Evolutionary conservation across 2,888 invertebrate species (phyloP), one percentile per base, ranked within the genome.

Genomic region (Lordiphosa fenestrarum): DNA sequence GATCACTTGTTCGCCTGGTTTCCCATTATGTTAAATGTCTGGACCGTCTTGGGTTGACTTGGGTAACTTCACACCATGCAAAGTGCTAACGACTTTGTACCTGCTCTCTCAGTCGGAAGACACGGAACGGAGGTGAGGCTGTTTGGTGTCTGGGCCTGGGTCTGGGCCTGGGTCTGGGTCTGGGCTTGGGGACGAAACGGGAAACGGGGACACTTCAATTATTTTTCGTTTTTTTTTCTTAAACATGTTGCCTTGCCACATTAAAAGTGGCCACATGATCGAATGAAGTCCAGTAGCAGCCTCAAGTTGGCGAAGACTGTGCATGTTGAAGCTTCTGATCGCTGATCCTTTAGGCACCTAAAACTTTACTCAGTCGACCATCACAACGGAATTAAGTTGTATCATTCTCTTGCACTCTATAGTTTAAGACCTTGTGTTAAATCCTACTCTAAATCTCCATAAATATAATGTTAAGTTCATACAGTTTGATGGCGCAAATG

Each of bases 11-110:
- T 49, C 39, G 60, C 47, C 30, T n/a, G 38, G 2, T 44, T 37
- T 50, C 69, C 51, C 48, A 54, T 55, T 60, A 58, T 60, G 56
- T 75, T 75, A 58, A 74, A 75, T 56, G 68, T 49, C 63, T 62
- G 51, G 23, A 38, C 53, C 33, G n/a, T 25, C 25, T 66, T 59
- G 30, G 30, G 61, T 67, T 69, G 71, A 54, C 81, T 73, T 66
- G 67, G 58, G 57, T 44, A 68, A 73, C 71, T 77, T 84, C 74
- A 84, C 81, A 84, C 73, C 78, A 77, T 23, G 64, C 66, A 53
- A 84, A 80, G 80, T 80, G 80, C 81, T 73, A 84, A 80, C 76
- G 63, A 84, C 66, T 83, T 80, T 66, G 70, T 84, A 84, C 80
- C 83, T 80, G 83, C 67, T 65, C 67, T 58, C 48, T 59, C 39